phyloP scores from a whole-genome alignment of 1,140 invertebrate species.

The Drosophila kurseongensis region DNA sequence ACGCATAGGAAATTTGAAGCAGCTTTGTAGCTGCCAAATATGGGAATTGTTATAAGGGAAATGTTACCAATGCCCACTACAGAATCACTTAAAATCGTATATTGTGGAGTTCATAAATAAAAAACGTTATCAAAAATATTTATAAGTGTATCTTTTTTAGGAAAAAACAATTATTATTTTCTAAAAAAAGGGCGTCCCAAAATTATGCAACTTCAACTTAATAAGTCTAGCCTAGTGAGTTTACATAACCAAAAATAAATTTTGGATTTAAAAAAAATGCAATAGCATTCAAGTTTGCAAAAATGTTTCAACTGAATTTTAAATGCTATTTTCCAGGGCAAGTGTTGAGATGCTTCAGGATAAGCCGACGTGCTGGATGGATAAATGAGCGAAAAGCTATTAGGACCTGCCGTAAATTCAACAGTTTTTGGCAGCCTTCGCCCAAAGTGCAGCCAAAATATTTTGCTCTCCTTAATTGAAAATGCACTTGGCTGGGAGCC shows the following conservation, averaged over 20 bases:
- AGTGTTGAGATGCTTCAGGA: conserved; percentile 40
- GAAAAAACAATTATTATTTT: neutral
- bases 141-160: no score
- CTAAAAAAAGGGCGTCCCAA: no score
- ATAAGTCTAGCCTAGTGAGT: neutral
- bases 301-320: conserved; percentile 40
- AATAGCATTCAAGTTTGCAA: conserved; percentile 1
- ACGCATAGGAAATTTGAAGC: neutral
- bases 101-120: neutral
- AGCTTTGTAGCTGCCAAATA: neutral
- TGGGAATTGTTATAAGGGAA: neutral
- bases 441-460: conserved; percentile 67
- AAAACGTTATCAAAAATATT: no score
- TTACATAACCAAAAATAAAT: no score
- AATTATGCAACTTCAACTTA: neutral
- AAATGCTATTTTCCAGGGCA: conserved; percentile 40
- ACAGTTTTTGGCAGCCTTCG: conserved; percentile 68
- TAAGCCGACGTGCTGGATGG: conserved; percentile 12
- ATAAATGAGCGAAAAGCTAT: conserved; percentile 74
- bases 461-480: conserved; percentile 75
- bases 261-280: no score
- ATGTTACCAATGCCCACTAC: no score
- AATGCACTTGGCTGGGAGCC: conserved; percentile 56
- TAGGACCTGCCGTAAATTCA: conserved; percentile 70
- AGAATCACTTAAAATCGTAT: neutral